Conservation (phyloP, 1,140 invertebrate species). For the Propsilocerus akamusi region DNA sequence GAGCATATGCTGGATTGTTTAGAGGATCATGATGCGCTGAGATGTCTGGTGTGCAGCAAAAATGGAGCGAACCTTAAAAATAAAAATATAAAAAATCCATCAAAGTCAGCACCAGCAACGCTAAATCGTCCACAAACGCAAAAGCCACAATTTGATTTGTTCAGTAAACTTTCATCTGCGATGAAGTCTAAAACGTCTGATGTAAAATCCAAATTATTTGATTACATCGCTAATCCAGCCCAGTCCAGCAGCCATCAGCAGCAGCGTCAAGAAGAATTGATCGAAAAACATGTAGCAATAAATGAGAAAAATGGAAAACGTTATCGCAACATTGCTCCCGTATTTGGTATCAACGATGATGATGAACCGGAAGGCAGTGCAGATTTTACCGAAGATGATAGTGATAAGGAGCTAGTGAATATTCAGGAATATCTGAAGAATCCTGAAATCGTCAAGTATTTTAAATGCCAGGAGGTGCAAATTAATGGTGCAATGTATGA, state of each 20-base stretch:
- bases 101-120: slow-evolving; percentile 23
- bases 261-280: slow-evolving; percentile 22
- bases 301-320: slow-evolving; percentile 68
- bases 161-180: slow-evolving; percentile 57
- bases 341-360: slow-evolving; percentile 92
- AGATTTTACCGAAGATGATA: slow-evolving; percentile 16
- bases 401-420: slow-evolving; percentile 25
- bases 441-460: slow-evolving; percentile 65
- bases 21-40: slow-evolving; percentile 57
- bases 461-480: slow-evolving; percentile 81
- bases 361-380: slow-evolving; percentile 40
- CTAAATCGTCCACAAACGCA: slow-evolving; percentile 21
- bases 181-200: slow-evolving; percentile 82
- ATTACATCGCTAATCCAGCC: slow-evolving; percentile 81
- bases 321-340: slow-evolving; percentile 75
- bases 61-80: slow-evolving; percentile 29
- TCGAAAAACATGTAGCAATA: slow-evolving; percentile 61
- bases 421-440: slow-evolving; percentile 54
- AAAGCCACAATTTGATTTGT: slow-evolving; percentile 39
- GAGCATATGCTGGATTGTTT: slow-evolving; percentile 60
- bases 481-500: slow-evolving; percentile 71
- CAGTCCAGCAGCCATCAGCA: slow-evolving; percentile 11
- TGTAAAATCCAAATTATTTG: slow-evolving; percentile 81
- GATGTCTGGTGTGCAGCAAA: slow-evolving; percentile 62
- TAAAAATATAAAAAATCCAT: slow-evolving; percentile 15